Evolutionary conservation across 2,113 vertebrate species (phyloP).

Genomic region (Eidolon helvum): DNA sequence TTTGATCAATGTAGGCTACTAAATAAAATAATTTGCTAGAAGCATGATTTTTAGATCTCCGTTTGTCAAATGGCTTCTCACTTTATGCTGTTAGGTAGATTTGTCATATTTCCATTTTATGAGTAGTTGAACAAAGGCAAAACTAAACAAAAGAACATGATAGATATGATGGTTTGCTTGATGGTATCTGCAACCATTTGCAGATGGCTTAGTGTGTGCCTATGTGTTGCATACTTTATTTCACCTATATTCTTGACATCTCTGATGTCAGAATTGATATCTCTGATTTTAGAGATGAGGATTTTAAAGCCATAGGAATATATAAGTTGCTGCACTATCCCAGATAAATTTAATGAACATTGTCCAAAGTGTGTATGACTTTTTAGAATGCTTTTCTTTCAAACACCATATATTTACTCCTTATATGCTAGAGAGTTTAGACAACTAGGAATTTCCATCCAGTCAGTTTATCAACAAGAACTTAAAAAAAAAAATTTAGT

Average conservation of each 20-base stretch:
- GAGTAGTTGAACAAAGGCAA: not conserved
- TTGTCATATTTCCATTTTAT: conserved; percentile 8
- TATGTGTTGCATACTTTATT: not conserved
- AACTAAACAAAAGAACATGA: not conserved
- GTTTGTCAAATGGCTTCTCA: not conserved
- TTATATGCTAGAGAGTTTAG: not conserved
- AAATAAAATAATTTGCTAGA: not conserved
- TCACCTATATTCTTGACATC: not conserved
- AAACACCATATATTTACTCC: not conserved
- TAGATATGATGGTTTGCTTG: not conserved
- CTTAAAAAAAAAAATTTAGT: not conserved
- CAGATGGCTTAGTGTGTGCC: not conserved
- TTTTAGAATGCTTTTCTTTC: not conserved
- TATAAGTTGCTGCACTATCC: not conserved
- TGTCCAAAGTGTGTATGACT: not conserved
- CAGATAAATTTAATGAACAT: not conserved
- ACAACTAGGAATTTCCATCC: not conserved
- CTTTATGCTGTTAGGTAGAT: not conserved
- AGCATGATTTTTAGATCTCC: not conserved
- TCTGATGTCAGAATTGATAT: not conserved
- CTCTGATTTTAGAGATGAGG: not conserved
- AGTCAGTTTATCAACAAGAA: not conserved
- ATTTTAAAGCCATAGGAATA: not conserved
- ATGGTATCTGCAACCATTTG: not conserved
- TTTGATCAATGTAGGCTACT: not conserved